Evolutionary conservation across 2,797 vertebrate species (phyloP).

Genomic region (Phataginus tricuspis): DNA sequence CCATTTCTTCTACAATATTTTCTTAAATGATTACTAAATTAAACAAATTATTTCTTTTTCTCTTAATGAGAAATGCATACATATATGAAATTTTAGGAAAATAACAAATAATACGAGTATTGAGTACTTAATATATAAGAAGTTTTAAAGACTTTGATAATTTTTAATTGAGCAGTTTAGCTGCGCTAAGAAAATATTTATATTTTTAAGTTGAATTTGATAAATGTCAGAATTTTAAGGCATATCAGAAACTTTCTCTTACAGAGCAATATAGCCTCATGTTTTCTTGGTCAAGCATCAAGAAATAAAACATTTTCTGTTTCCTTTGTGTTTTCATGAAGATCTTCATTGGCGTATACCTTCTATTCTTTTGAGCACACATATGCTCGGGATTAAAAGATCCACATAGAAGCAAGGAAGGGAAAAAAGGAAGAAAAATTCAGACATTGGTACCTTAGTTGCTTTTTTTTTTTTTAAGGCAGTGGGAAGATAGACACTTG

Average conservation of each 20-base stretch:
- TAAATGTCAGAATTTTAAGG: not conserved
- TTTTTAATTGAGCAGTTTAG: constrained; percentile 19
- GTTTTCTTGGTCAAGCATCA: not conserved
- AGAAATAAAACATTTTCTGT: not conserved
- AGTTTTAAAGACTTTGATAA: not conserved
- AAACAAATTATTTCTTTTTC: not conserved
- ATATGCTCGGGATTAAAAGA: not conserved
- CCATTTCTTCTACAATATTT: not conserved
- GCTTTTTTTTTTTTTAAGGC: not conserved
- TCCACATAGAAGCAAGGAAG: not conserved
- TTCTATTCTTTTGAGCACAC: not conserved
- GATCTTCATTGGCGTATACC: not conserved
- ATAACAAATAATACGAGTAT: not conserved
- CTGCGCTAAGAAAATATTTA: constrained; percentile 18
- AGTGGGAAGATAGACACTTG: not conserved
- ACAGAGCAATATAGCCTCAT: not conserved
- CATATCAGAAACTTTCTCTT: not conserved
- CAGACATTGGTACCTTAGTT: not conserved
- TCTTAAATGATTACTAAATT: constrained; percentile 4
- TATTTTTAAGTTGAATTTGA: constrained; percentile 26
- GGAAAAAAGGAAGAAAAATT: not conserved
- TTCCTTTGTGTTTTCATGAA: constrained; percentile 8
- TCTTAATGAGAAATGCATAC: constrained; percentile 3
- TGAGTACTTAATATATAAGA: not conserved
- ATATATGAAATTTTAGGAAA: constrained; percentile 12